These are phyloP conservation scores for Eutolmus rufibarbis DNA, from an alignment of 2,888 invertebrate species.

Conservation along the genomic window DNA sequence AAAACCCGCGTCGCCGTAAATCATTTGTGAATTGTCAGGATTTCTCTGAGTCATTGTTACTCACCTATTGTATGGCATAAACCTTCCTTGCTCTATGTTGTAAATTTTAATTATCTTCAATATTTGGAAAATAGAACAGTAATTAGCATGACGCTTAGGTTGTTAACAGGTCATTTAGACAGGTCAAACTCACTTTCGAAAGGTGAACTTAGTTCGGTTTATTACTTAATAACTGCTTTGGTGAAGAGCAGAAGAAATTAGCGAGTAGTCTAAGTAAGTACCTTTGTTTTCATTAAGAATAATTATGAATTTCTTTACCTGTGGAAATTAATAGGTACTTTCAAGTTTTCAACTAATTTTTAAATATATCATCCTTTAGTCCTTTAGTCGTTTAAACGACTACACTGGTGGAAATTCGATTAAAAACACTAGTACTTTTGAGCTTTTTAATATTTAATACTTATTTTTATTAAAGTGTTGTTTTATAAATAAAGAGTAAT, in stretches of 20 bases:
- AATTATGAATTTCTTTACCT: background rate
- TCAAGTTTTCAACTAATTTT: too few species aligned
- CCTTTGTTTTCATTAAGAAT: background rate
- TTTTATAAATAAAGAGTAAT: too few species aligned
- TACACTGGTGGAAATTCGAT: too few species aligned
- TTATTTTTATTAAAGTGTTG: too few species aligned
- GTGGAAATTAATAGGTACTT: too few species aligned
- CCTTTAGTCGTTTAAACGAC: too few species aligned
- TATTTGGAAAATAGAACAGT: background rate
- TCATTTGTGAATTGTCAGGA: background rate
- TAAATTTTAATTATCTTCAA: background rate
- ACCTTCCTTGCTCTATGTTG: background rate
- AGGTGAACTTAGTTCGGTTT: background rate
- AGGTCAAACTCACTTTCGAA: background rate
- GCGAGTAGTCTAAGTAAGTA: background rate
- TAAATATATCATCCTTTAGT: too few species aligned
- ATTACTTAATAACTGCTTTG: background rate
- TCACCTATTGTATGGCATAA: background rate
- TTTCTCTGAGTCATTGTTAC: background rate
- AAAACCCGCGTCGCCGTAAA: background rate
- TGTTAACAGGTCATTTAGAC: background rate
- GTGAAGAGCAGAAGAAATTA: background rate
- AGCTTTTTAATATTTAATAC: too few species aligned
- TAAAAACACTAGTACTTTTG: too few species aligned
- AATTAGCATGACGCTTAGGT: background rate